Conservation (phyloP, 2,888 invertebrate genomes). For the Aplocera efformata region DNA sequence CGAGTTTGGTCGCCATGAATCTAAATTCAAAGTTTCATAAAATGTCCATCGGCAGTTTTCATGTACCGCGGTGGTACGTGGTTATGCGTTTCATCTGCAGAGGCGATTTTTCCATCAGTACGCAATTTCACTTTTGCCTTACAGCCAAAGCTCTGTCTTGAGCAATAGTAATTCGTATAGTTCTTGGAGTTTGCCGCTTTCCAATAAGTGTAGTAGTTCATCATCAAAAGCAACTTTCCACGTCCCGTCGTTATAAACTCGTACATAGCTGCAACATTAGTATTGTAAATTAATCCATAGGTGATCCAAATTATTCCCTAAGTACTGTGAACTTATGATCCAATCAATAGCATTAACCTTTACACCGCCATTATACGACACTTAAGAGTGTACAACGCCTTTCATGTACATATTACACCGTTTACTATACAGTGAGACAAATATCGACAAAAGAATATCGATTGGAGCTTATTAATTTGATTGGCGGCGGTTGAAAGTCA, state of each 20-base stretch:
- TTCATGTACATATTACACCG: too few species aligned
- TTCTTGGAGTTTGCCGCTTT: background rate
- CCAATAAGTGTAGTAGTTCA: constrained; percentile 16
- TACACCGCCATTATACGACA: too few species aligned
- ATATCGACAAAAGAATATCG: too few species aligned
- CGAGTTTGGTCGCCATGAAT: too few species aligned
- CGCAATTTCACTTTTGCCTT: constrained; percentile 9
- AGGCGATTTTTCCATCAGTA: background rate
- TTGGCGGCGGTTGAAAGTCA: too few species aligned
- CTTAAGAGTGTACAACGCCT: too few species aligned
- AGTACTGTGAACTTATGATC: too few species aligned
- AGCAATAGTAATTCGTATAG: constrained; percentile 11
- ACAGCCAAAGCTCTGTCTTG: constrained; percentile 4
- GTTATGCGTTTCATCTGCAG: constrained; percentile 1
- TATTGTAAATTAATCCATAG: background rate
- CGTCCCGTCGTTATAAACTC: constrained; percentile 10
- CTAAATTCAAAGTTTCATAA: constrained; percentile 1
- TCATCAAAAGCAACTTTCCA: constrained; percentile 10
- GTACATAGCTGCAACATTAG: constrained; percentile 1
- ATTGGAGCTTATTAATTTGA: too few species aligned
- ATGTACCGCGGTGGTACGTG: constrained; percentile 7
- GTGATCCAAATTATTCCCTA: too few species aligned
- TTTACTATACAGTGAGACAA: too few species aligned
- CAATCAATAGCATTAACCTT: too few species aligned
- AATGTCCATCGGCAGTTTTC: constrained; percentile 3